Evolutionary conservation across 2,113 vertebrate genomes (phyloP), one percentile per base, ranked within the genome.

Genomic region (Hippoglossus stenolepis): DNA sequence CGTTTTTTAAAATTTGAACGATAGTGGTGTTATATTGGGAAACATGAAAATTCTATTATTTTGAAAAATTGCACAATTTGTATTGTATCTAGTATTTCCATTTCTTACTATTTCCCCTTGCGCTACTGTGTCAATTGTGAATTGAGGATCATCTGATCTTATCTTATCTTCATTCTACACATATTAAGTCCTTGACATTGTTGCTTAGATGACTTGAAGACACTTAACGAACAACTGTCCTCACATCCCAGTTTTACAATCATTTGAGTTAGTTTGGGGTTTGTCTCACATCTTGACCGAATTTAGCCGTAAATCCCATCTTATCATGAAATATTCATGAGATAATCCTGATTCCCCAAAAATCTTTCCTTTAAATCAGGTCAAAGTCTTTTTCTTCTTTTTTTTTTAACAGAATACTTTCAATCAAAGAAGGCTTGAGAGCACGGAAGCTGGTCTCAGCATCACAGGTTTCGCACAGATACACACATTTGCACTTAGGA

Each of bases 401-500:
- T 31, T 31, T 31, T 38, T 66, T n/a, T 12, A 38, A 40, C 43
- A 67, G 62, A 47, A 59, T 5, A 15, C 56, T 74, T 82, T 70
- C 72, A 84, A 77, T 74, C 82, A 80, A 57, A 70, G 57, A 63
- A 40, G 49, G 11, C 31, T 80, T 54, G 68, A 65, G 66, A 78
- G 70, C 57, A 65, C 47, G 70, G 60, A 84, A 53, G 70, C 54
- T 54, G 18, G 23, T 72, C 77, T 73, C 47, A 77, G 70, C n/a
- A 21, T 81, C 56, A 75, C 75, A 71, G 70, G 84, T 76, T n/a
- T 79, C 64, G 73, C 73, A 62, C 70, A 68, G 76, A 38, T 84
- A 84, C 86, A 85, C 74, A 79, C 60, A 73, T 88, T 85, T 86
- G 79, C 81, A 86, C 86, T 87, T 82, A 82, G 77, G 69, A 77